A percentile compares a stretch with the other conserved stretches of the same genome.
Evolutionary conservation across 2,888 invertebrate genomes (phyloP).

Genomic region (Athalia circularis): DNA sequence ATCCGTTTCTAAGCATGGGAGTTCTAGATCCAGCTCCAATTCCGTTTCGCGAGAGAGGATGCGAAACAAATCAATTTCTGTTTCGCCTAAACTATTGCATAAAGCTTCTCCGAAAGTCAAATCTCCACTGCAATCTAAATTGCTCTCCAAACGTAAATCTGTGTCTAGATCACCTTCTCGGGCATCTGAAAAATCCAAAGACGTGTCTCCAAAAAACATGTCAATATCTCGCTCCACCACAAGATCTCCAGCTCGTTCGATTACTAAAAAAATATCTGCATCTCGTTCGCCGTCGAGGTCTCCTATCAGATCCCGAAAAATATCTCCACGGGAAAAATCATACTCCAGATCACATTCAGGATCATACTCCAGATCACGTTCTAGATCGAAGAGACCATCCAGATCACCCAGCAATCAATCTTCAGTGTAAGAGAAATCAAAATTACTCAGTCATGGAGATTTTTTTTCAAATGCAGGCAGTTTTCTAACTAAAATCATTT

Average conservation of each 20-base stretch:
- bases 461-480: not conserved
- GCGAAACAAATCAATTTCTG: conserved; percentile 31
- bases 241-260: conserved; percentile 45
- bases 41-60: conserved; percentile 25
- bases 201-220: conserved; percentile 45
- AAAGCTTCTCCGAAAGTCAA: conserved; percentile 22
- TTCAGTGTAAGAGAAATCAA: conserved; percentile 19
- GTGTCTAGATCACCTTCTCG: conserved; percentile 37
- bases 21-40: conserved; percentile 34
- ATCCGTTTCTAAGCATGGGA: conserved; percentile 27
- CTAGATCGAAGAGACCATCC: conserved; percentile 54
- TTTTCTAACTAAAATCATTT: not conserved
- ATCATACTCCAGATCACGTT: conserved; percentile 60
- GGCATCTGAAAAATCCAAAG: conserved; percentile 45
- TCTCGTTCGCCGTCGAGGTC: conserved; percentile 50
- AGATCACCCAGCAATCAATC: conserved; percentile 41
- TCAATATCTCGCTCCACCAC: conserved; percentile 46
- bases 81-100: conserved; percentile 24
- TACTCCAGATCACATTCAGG: conserved; percentile 60
- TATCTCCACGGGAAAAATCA: conserved; percentile 59
- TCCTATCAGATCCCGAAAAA: conserved; percentile 48
- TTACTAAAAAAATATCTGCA: conserved; percentile 55
- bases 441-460: not conserved
- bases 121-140: conserved; percentile 32
- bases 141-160: conserved; percentile 27